Conservation (phyloP, 2,888 invertebrate genomes). For the Antheraea yamamai region DNA sequence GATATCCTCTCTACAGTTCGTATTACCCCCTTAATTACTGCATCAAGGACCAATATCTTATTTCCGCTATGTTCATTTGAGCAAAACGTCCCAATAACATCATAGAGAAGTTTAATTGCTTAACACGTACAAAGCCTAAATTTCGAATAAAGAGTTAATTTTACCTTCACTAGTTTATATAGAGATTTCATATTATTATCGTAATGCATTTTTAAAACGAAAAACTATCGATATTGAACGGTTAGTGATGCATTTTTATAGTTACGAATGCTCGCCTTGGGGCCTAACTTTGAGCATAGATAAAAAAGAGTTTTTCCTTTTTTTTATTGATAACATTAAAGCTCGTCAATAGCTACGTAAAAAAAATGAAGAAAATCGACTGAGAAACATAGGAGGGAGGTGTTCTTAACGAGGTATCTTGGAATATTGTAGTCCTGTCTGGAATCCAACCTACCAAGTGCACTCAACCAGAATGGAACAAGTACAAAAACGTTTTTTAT, state of each 20-base stretch:
- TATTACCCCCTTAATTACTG: conserved; percentile 11
- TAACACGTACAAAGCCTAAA: not conserved
- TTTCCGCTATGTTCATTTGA: conserved; percentile 1
- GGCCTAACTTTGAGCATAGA: too few relatives aligned
- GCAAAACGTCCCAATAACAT: not conserved
- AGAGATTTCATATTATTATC: not conserved
- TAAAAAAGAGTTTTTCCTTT: too few relatives aligned
- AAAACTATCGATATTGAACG: not conserved
- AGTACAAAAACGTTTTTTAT: too few relatives aligned
- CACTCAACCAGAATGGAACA: too few relatives aligned
- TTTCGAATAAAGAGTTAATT: not conserved
- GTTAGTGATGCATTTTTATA: not conserved
- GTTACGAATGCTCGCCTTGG: not conserved
- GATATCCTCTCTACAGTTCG: not conserved
- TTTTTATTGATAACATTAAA: too few relatives aligned
- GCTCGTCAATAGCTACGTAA: too few relatives aligned
- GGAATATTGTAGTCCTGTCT: too few relatives aligned
- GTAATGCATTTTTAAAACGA: not conserved
- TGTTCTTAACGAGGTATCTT: too few relatives aligned
- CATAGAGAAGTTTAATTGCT: not conserved
- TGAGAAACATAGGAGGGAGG: too few relatives aligned
- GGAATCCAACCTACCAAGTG: too few relatives aligned
- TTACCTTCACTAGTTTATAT: not conserved
- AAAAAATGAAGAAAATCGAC: too few relatives aligned
- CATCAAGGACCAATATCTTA: not conserved